phyloP scores from a whole-genome alignment of 2,888 invertebrate species.

The Epirrhoe alternata region DNA sequence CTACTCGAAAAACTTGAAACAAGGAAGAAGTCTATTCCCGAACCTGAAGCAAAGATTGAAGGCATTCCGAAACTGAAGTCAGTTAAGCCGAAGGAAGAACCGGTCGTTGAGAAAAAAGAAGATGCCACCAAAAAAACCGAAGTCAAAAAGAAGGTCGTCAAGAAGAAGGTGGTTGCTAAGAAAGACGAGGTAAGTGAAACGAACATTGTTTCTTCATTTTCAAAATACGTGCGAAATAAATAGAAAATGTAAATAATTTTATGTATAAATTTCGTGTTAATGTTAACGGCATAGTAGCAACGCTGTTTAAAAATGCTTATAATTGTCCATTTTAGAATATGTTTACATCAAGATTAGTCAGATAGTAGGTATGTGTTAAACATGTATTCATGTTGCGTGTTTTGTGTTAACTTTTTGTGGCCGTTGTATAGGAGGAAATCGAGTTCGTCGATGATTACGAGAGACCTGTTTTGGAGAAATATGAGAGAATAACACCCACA shows the following conservation, averaged over 20 bases:
- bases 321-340: conserved; percentile 7
- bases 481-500: conserved; percentile 86
- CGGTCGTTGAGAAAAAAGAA: conserved; percentile 76
- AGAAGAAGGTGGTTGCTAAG: conserved; percentile 79
- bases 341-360: conserved; percentile 14
- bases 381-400: conserved; percentile 56
- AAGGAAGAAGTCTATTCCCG: conserved; percentile 78
- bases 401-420: conserved; percentile 68
- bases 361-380: conserved; percentile 41
- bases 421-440: conserved; percentile 77
- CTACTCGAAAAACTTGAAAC: conserved; percentile 79
- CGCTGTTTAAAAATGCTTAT: neutral
- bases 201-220: neutral
- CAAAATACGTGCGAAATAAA: neutral
- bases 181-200: conserved; percentile 78
- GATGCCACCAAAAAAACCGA: conserved; percentile 76
- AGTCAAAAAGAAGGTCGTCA: conserved; percentile 77
- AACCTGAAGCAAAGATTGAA: conserved; percentile 85
- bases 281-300: conserved; percentile 8
- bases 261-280: neutral
- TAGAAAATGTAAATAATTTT: conserved; percentile 28
- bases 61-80: conserved; percentile 86
- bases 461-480: conserved; percentile 90
- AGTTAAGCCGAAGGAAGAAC: conserved; percentile 81
- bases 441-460: conserved; percentile 90